phyloP scores from a whole-genome alignment of 1,140 invertebrate genomes.

The Cherax destructor region DNA sequence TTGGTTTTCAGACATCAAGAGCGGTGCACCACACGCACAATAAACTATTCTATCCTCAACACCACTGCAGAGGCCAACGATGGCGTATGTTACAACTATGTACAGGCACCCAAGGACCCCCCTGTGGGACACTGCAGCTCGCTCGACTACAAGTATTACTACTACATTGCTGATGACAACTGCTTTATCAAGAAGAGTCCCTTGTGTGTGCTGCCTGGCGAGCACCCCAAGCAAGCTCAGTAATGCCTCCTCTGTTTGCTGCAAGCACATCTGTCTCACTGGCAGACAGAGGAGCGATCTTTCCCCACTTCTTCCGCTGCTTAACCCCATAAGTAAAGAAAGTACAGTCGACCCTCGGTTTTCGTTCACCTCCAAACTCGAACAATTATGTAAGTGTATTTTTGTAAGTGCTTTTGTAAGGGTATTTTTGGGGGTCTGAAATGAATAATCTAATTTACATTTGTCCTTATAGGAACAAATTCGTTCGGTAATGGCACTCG shows the following conservation, averaged over 20 bases:
- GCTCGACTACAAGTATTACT: constrained; percentile 22
- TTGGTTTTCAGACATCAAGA: background rate
- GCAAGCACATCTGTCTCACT: too few relatives aligned
- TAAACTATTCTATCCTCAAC: background rate
- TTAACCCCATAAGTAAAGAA: too few relatives aligned
- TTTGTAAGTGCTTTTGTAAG: too few relatives aligned
- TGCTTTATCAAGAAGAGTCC: constrained; percentile 19
- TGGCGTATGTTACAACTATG: constrained; percentile 24
- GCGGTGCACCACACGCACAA: background rate
- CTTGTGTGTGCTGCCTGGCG: constrained; percentile 10
- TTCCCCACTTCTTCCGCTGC: too few relatives aligned
- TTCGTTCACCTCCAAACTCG: too few relatives aligned
- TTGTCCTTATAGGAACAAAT: too few relatives aligned
- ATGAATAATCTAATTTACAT: too few relatives aligned
- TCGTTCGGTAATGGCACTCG: too few relatives aligned
- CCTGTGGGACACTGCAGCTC: background rate
- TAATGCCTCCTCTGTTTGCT: background rate
- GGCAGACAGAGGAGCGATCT: too few relatives aligned
- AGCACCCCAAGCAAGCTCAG: background rate
- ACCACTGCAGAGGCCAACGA: background rate
- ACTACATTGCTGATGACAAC: constrained; percentile 29
- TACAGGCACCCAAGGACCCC: background rate
- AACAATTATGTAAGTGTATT: too few relatives aligned
- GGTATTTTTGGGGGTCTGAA: too few relatives aligned
- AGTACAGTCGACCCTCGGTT: too few relatives aligned